Evolutionary conservation across 2,113 vertebrate genomes (phyloP).

Genomic region (Aldabrachelys gigantea): DNA sequence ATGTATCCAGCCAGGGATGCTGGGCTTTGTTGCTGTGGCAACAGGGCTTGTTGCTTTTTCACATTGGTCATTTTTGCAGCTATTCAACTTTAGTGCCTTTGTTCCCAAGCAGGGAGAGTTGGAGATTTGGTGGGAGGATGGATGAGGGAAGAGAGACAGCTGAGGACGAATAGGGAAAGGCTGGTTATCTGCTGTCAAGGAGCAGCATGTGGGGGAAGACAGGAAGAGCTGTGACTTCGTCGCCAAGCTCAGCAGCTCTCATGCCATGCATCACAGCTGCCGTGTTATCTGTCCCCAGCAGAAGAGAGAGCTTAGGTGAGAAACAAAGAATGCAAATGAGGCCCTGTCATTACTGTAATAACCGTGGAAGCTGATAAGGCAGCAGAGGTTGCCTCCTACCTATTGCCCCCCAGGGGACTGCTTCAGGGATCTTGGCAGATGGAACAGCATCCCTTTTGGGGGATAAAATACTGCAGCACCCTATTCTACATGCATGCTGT

Average conservation of each 20-base stretch:
- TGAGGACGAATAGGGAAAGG: not conserved
- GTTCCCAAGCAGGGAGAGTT: not conserved
- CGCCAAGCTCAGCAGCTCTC: not conserved
- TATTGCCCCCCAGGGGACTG: not conserved
- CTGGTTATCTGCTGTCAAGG: not conserved
- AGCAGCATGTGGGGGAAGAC: not conserved
- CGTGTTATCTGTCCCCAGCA: not conserved
- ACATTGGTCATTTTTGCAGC: not conserved
- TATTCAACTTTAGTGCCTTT: not conserved
- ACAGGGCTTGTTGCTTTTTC: not conserved
- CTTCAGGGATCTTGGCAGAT: not conserved
- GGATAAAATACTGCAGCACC: not conserved
- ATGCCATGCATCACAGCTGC: not conserved
- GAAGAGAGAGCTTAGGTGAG: not conserved
- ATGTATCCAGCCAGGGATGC: not conserved
- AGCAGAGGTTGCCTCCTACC: not conserved
- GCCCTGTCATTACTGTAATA: not conserved
- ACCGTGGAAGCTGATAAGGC: not conserved
- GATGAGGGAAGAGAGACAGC: not conserved
- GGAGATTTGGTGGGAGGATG: not conserved
- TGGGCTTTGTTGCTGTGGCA: conserved; percentile 20
- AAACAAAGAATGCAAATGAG: not conserved
- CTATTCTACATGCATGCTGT: not conserved
- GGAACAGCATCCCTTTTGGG: not conserved
- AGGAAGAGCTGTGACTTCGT: not conserved